These are phyloP conservation scores for Melolontha melolontha DNA, from an alignment of 2,888 invertebrate genomes.

Conservation along the genomic window DNA sequence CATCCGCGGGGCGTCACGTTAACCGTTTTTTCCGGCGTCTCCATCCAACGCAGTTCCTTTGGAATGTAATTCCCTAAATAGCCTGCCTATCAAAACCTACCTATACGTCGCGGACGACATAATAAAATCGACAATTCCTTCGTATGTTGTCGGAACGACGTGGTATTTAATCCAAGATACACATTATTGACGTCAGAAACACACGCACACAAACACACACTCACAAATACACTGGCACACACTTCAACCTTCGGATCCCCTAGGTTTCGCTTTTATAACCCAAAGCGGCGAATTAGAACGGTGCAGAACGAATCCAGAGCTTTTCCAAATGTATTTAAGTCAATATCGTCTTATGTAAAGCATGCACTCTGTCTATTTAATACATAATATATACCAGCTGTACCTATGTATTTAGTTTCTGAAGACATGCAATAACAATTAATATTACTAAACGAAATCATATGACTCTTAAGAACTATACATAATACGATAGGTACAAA, in stretches of 20 bases:
- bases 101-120: background rate
- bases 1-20: no score
- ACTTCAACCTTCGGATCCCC: background rate
- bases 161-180: conserved; percentile 33
- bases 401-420: no score
- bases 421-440: no score
- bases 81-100: conserved; percentile 30
- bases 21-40: no score
- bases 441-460: no score
- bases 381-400: no score
- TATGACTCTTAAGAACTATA: no score
- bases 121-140: conserved; percentile 34
- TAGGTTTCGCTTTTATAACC: conserved; percentile 33
- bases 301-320: conserved; percentile 23
- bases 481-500: no score
- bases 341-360: conserved; percentile 19
- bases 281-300: conserved; percentile 31
- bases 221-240: no score
- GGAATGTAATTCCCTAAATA: conserved; percentile 23
- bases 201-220: background rate
- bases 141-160: conserved; percentile 22
- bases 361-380: no score
- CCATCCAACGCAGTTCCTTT: background rate
- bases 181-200: conserved; percentile 29
- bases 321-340: conserved; percentile 19